These are phyloP conservation scores for Neotoxoptera formosana DNA, from an alignment of 1,140 invertebrate species.

Conservation along the genomic window DNA sequence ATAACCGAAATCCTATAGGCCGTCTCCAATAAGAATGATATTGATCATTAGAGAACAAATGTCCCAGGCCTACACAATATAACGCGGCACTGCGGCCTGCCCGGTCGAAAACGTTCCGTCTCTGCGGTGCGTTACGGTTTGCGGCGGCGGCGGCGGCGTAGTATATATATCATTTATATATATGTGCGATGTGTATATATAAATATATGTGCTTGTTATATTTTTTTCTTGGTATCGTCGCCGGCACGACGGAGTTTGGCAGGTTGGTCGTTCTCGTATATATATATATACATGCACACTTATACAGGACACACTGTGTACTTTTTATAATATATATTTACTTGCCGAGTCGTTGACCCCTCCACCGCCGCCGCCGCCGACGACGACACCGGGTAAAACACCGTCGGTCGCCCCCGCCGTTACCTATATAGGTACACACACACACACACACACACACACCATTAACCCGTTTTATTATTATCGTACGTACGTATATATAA, in stretches of 20 bases:
- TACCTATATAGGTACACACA: not conserved
- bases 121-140: not conserved
- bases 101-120: not conserved
- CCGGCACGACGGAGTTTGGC: slow-evolving; percentile 37
- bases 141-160: not conserved
- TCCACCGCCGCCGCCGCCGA: not conserved
- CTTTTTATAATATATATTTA: not conserved
- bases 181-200: not conserved
- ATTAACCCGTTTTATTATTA: slow-evolving; percentile 37
- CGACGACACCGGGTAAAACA: slow-evolving; percentile 1
- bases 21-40: not conserved
- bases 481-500: not conserved
- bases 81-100: too few relatives aligned
- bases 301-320: not conserved
- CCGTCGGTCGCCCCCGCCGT: not conserved
- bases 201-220: not conserved
- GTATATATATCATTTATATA: not conserved
- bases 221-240: not conserved
- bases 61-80: not conserved
- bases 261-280: not conserved
- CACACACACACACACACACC: too few relatives aligned
- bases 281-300: too few relatives aligned
- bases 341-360: slow-evolving; percentile 46
- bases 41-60: not conserved
- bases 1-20: not conserved